Percentiles rank a stretch among this genome's conserved stretches.
phyloP scores from a whole-genome alignment of 2,888 invertebrate genomes.

The Eristalis pertinax region DNA sequence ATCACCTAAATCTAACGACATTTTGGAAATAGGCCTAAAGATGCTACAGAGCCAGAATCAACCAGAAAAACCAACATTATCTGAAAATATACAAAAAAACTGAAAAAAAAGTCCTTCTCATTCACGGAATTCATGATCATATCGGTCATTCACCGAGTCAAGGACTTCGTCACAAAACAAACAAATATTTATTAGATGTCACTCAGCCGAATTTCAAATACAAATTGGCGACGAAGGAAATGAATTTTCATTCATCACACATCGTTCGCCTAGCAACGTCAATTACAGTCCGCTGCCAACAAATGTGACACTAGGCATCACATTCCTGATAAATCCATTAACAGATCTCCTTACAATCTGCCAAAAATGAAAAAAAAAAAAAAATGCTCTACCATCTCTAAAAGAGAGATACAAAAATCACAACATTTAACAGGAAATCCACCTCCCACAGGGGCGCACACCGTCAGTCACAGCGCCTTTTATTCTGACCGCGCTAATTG shows the following conservation, averaged over 20 bases:
- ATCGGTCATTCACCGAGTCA: background rate
- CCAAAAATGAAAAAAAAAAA: background rate
- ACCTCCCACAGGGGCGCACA: background rate
- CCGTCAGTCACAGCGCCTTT: background rate
- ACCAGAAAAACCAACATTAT: no score
- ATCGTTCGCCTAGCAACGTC: background rate
- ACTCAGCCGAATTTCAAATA: background rate
- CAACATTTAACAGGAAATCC: background rate
- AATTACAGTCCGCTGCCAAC: background rate
- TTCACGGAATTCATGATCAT: background rate
- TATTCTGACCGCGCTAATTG: slow-evolving; percentile 11
- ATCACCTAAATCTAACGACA: no score
- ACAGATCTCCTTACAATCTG: slow-evolving; percentile 26
- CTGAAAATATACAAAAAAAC: no score
- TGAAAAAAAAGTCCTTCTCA: background rate
- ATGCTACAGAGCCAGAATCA: no score
- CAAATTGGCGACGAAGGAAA: background rate
- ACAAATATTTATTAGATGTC: slow-evolving; percentile 1
- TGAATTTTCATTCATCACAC: background rate
- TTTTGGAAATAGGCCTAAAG: no score
- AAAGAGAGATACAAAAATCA: background rate
- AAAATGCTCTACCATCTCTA: background rate
- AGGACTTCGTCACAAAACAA: background rate
- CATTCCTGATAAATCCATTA: slow-evolving; percentile 26
- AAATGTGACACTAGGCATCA: slow-evolving; percentile 19